Evolutionary conservation across 2,113 vertebrate species (phyloP).

Genomic region (Apistogramma diplotaenia): DNA sequence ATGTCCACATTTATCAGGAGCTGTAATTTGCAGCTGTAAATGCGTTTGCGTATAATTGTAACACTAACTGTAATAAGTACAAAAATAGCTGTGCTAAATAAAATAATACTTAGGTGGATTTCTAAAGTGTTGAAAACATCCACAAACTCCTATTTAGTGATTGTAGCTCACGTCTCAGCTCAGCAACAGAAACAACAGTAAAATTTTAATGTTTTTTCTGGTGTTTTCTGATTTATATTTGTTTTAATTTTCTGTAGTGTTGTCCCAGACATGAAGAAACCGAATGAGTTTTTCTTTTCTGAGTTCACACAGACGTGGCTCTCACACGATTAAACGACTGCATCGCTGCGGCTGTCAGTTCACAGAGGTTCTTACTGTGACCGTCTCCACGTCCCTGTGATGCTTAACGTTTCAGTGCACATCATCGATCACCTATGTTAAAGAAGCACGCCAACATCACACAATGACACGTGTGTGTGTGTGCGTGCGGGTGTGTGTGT

Average conservation of each 20-base stretch:
- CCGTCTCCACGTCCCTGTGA: no score
- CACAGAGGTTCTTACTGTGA: no score
- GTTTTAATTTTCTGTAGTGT: no score
- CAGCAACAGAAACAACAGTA: not conserved
- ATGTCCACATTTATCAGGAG: not conserved
- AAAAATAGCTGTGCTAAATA: not conserved
- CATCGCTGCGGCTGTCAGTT: no score
- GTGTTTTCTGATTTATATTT: not conserved
- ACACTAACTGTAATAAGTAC: not conserved
- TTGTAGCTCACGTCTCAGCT: not conserved
- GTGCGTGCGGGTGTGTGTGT: not conserved
- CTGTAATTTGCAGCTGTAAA: not conserved
- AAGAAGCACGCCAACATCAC: not conserved
- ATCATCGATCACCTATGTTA: not conserved
- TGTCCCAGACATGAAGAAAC: no score
- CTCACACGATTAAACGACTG: no score
- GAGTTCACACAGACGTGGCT: no score
- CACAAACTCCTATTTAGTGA: accelerated
- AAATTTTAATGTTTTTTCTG: not conserved
- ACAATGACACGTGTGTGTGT: not conserved
- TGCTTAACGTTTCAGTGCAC: no score
- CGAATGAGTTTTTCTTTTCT: no score
- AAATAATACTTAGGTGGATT: not conserved
- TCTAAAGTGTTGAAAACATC: not conserved
- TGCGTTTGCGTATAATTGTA: not conserved